These are phyloP conservation scores for Phalacrocorax carbo DNA, from an alignment of 2,113 vertebrate species.

Conservation along the genomic window DNA sequence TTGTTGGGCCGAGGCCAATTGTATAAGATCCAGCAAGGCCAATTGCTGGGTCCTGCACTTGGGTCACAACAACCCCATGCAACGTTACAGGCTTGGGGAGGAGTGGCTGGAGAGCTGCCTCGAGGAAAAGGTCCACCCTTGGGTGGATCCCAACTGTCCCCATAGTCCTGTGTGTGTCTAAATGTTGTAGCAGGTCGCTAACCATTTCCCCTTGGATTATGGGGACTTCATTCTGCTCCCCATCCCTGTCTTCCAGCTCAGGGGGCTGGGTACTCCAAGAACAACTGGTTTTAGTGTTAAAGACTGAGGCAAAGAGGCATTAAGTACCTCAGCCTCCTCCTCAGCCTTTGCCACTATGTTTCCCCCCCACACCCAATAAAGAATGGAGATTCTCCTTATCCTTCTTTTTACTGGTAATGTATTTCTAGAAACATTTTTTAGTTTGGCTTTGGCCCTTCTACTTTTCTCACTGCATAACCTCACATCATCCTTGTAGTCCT, in stretches of 20 bases:
- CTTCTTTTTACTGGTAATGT: background rate
- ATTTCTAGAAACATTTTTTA: background rate
- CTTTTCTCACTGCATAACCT: background rate
- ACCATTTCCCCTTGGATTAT: too few species aligned
- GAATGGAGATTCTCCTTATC: background rate
- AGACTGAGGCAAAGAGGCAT: background rate
- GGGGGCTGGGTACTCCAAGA: background rate
- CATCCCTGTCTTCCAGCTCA: background rate
- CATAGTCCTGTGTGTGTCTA: background rate
- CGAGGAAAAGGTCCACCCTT: too few species aligned
- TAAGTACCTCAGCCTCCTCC: background rate
- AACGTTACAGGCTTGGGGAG: too few species aligned
- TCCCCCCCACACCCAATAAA: background rate
- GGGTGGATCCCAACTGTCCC: background rate
- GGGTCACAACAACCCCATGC: too few species aligned
- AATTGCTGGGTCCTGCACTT: too few species aligned
- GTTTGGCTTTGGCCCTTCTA: background rate
- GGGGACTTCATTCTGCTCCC: background rate
- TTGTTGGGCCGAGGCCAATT: too few species aligned
- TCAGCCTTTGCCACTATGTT: background rate
- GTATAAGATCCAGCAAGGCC: too few species aligned
- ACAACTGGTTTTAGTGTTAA: background rate
- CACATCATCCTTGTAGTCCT: background rate
- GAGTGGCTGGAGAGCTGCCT: too few species aligned
- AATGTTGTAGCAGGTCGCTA: fast-evolving